Evolutionary conservation across 2,797 vertebrate species (phyloP).

Genomic region (Chaetophractus vellerosus): DNA sequence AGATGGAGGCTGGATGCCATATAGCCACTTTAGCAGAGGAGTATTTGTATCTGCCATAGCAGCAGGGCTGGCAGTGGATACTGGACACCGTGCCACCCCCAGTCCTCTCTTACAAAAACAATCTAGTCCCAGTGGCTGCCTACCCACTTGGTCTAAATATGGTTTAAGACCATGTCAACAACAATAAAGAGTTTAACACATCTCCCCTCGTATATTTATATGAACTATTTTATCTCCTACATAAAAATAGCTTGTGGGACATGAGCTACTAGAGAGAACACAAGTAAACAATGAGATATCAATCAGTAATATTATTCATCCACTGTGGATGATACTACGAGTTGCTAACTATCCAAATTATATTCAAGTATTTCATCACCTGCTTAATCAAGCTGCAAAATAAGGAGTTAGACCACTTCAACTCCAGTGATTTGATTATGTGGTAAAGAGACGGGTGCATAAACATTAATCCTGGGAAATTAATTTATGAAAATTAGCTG

Average conservation of each 20-base stretch:
- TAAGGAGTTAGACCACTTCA: constrained; percentile 89
- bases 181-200: background rate
- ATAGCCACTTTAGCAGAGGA: background rate
- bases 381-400: constrained; percentile 90
- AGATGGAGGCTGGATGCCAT: background rate
- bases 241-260: background rate
- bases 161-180: background rate
- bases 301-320: constrained; percentile 28
- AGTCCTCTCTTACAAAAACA: too few species aligned
- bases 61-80: background rate
- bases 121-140: background rate
- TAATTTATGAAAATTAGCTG: constrained; percentile 90
- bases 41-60: fast-evolving
- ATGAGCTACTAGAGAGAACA: background rate
- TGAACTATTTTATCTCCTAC: constrained; percentile 20
- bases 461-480: constrained; percentile 90
- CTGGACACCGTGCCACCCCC: too few species aligned
- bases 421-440: constrained; percentile 89
- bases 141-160: background rate
- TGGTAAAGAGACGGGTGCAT: constrained; percentile 86
- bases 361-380: constrained; percentile 90
- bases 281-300: background rate
- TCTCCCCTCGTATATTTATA: background rate
- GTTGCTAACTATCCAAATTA: constrained; percentile 88
- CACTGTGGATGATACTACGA: constrained; percentile 71